These are phyloP conservation scores for Sesia bembeciformis DNA, from an alignment of 2,888 invertebrate species.

Conservation along the genomic window DNA sequence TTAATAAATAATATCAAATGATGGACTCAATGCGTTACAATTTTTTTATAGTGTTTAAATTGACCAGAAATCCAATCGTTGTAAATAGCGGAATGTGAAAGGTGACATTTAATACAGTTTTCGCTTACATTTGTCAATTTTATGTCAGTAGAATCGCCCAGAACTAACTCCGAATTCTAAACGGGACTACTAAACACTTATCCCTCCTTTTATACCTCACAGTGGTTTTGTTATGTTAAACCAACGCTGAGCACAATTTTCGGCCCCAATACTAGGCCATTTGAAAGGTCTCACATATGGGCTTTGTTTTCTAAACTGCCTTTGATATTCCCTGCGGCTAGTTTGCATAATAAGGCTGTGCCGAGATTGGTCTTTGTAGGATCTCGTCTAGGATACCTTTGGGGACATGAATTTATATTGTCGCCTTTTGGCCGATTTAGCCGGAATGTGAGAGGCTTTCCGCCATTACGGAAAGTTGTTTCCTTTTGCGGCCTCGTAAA, in stretches of 20 bases:
- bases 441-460: background rate
- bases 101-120: too few species aligned
- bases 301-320: slow-evolving; percentile 35
- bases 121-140: too few species aligned
- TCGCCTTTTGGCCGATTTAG: background rate
- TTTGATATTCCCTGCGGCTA: slow-evolving; percentile 27
- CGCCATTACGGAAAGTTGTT: background rate
- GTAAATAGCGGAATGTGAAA: too few species aligned
- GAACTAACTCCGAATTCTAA: too few species aligned
- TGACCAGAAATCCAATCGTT: too few species aligned
- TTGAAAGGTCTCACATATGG: slow-evolving; percentile 16
- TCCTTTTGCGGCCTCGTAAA: background rate
- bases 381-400: slow-evolving; percentile 22
- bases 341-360: slow-evolving; percentile 26
- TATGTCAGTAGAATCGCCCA: too few species aligned
- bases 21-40: too few species aligned
- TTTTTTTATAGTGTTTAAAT: too few species aligned
- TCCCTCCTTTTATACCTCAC: too few species aligned
- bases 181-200: too few species aligned
- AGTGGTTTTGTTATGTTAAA: background rate
- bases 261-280: slow-evolving; percentile 17
- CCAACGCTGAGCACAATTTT: slow-evolving; percentile 14
- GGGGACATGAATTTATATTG: slow-evolving; percentile 32
- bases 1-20: too few species aligned
- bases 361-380: slow-evolving; percentile 22